A percentile compares a stretch with the other conserved stretches of the same genome.
These are phyloP conservation scores for Hirtodrosophila alboralis DNA, from an alignment of 2,888 invertebrate genomes.

Conservation along the genomic window DNA sequence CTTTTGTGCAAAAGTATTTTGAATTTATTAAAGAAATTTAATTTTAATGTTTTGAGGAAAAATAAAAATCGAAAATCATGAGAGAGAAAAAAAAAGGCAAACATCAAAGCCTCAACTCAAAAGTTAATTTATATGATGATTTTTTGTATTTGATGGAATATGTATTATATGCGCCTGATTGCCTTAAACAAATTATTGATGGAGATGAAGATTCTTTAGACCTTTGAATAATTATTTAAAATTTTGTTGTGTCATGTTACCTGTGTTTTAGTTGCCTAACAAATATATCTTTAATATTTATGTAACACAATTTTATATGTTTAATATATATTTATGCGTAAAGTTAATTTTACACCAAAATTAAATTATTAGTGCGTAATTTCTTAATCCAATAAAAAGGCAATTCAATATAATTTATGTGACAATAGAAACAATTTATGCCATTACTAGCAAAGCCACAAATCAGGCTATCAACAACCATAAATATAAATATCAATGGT, in stretches of 20 bases:
- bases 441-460: slow-evolving; percentile 11
- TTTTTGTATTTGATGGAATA: no score
- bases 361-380: neutral
- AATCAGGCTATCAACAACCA: slow-evolving; percentile 23
- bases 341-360: neutral
- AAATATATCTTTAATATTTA: neutral
- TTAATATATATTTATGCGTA: neutral
- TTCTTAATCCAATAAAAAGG: slow-evolving; percentile 8
- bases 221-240: no score
- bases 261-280: no score
- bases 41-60: neutral
- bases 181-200: neutral
- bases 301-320: neutral
- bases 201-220: no score
- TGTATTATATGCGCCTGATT: neutral
- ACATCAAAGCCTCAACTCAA: slow-evolving; percentile 1
- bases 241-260: no score
- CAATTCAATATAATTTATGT: slow-evolving; percentile 3
- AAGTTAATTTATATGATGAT: slow-evolving; percentile 1
- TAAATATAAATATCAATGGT: slow-evolving; percentile 47
- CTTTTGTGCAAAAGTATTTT: neutral
- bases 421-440: slow-evolving; percentile 8
- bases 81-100: no score
- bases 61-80: neutral
- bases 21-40: slow-evolving; percentile 3